Evolutionary conservation across 1,140 invertebrate genomes (phyloP).

Genomic region (Solenopsis fugax): DNA sequence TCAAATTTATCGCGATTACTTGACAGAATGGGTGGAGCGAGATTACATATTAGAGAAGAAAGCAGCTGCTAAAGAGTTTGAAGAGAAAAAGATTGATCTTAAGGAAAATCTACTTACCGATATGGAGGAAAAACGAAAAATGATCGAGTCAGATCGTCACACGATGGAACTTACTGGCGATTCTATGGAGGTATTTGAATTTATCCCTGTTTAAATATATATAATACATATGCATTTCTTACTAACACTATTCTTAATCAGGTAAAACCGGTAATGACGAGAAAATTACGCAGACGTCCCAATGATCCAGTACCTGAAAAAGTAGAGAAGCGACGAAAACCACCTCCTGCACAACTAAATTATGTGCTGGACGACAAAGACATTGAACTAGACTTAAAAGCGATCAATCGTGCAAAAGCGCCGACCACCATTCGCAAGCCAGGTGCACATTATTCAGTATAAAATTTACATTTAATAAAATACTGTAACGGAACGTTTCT

Average conservation of each 20-base stretch:
- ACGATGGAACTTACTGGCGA: conserved; percentile 95
- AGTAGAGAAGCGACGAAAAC: conserved; percentile 93
- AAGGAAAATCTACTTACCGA: conserved; percentile 96
- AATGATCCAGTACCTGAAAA: conserved; percentile 96
- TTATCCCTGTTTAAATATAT: not conserved
- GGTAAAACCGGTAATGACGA: conserved; percentile 92
- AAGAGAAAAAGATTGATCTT: conserved; percentile 97
- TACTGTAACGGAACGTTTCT: not conserved
- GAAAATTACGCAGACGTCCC: conserved; percentile 95
- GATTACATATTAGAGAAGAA: conserved; percentile 96
- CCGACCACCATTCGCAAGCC: conserved; percentile 86
- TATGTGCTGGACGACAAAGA: conserved; percentile 96
- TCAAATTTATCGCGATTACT: conserved; percentile 93
- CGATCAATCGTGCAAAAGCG: conserved; percentile 91
- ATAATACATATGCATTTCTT: conserved; percentile 6
- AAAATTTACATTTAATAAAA: conserved; percentile 33
- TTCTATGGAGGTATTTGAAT: conserved; percentile 91
- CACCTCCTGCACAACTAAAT: conserved; percentile 93
- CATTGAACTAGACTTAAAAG: conserved; percentile 95
- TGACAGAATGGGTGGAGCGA: conserved; percentile 94
- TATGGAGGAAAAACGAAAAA: conserved; percentile 96
- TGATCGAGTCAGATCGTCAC: conserved; percentile 95
- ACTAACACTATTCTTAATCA: conserved; percentile 28
- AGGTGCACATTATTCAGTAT: conserved; percentile 75
- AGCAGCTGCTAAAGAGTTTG: conserved; percentile 95